phyloP scores from a whole-genome alignment of 2,113 vertebrate genomes.

The Oryzias woworae region DNA sequence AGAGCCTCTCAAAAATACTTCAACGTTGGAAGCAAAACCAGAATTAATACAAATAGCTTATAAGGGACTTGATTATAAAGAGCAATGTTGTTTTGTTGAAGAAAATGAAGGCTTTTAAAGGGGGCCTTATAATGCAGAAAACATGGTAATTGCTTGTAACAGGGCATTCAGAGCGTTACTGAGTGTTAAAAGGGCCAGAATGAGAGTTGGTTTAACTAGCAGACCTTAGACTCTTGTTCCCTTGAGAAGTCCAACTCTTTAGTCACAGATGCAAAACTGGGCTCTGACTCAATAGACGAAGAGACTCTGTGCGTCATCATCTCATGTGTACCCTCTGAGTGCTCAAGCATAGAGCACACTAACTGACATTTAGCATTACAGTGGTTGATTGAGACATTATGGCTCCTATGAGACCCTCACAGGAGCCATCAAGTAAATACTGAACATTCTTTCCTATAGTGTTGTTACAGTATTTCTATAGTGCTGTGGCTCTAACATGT shows the following conservation, averaged over 20 bases:
- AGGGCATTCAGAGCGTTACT: background rate
- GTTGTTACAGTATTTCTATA: background rate
- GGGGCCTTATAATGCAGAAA: no score
- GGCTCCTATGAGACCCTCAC: background rate
- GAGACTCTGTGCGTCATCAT: constrained; percentile 16
- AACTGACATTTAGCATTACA: background rate
- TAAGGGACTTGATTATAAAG: no score
- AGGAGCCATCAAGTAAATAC: background rate
- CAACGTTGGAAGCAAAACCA: no score
- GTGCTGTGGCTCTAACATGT: background rate
- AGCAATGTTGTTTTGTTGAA: no score
- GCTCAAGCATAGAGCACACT: constrained; percentile 4
- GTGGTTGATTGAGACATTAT: background rate
- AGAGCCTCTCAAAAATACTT: no score
- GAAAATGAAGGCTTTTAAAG: no score
- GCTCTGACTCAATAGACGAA: constrained; percentile 46
- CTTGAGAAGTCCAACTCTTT: constrained; percentile 1
- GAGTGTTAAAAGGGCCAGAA: constrained; percentile 4
- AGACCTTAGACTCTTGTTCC: constrained; percentile 26
- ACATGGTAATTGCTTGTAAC: background rate
- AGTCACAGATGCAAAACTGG: constrained; percentile 40
- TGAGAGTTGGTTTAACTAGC: constrained; percentile 4
- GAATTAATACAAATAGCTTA: no score
- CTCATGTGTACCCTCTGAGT: background rate
- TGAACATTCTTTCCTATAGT: background rate